Base-by-base conservation (phyloP, 2,797 vertebrate species). In the Trachurus trachurus region DNA sequence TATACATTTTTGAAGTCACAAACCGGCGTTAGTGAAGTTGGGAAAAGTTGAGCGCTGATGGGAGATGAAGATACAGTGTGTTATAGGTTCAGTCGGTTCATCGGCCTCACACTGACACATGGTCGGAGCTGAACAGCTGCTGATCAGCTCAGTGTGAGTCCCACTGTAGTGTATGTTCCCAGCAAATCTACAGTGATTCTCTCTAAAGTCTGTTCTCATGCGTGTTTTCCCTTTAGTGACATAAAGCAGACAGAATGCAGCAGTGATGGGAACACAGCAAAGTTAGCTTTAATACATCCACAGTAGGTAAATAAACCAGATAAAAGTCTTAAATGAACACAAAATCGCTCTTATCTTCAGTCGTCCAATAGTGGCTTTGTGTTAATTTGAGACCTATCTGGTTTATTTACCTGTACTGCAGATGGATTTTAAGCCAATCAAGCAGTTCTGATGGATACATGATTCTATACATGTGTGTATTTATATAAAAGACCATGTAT, bases 71-170 rank as follows among this genome's bases (percentile, higher is more conserved):
- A 9, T 19, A 19, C 11, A 17, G 37, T 9, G 31, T 29, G 45
- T 31, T 26, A 1, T 2, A 1, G 47, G 19, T 44, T 22, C 10
- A 52, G n/a, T 70, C 71, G 13, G 52, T 67, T 66, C 17, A n/a
- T 76, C 63, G 60, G 29, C 44, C 37, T 15, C 42, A 71, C 40
- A 26, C 13, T 21, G 58, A 45, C 53, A 37, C 3, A 60, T 75
- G 34, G 22, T 84, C 47, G 59, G 53, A n/a, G 47, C 54, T 2
- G 22, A 69, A 50, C 70, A 76, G 61, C 57, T 82, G 76, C 49
- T 29, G 12, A 47, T 65, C 65, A 57, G 45, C 47, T 42, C 53
- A 19, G 22, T 37, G 7, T 59, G 15, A 61, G 2, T 31, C 21
- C 31, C 52, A 45, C 31, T 31, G 40, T 40, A 56, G 63, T 15